Evolutionary conservation across 1,140 invertebrate genomes (phyloP).

Genomic region (Ips typographus): DNA sequence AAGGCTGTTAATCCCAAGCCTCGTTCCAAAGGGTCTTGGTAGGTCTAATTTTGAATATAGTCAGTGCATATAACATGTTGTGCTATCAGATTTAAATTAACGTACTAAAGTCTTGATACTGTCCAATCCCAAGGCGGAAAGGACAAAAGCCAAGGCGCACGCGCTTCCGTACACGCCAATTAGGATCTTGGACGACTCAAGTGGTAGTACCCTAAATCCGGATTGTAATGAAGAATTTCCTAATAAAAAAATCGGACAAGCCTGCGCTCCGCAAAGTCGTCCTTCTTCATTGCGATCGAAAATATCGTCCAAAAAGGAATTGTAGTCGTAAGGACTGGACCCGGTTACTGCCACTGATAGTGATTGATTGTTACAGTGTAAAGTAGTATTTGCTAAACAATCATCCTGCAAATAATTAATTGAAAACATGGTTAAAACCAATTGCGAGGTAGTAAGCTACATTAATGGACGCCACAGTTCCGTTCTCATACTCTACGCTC

Average conservation of each 20-base stretch:
- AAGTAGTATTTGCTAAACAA: conserved; percentile 15
- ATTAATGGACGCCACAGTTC: conserved; percentile 13
- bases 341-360: conserved; percentile 16
- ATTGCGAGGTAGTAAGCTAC: conserved; percentile 18
- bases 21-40: conserved; percentile 53
- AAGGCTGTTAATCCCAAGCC: conserved; percentile 53
- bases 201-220: conserved; percentile 48
- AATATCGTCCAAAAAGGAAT: conserved; percentile 49
- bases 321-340: conserved; percentile 39
- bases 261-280: conserved; percentile 57
- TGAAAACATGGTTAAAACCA: conserved; percentile 1
- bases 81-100: neutral
- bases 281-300: conserved; percentile 55
- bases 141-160: conserved; percentile 55
- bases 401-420: conserved; percentile 25
- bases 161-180: conserved; percentile 59
- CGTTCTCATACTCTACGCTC: conserved; percentile 18
- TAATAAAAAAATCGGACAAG: conserved; percentile 48
- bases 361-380: conserved; percentile 29
- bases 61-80: no score
- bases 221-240: conserved; percentile 13
- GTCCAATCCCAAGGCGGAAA: conserved; percentile 59
- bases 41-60: conserved; percentile 34
- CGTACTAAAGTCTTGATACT: conserved; percentile 48
- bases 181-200: conserved; percentile 53